Evolutionary conservation across 2,797 vertebrate species (phyloP).

Genomic region (Microctenopoma lineatum): DNA sequence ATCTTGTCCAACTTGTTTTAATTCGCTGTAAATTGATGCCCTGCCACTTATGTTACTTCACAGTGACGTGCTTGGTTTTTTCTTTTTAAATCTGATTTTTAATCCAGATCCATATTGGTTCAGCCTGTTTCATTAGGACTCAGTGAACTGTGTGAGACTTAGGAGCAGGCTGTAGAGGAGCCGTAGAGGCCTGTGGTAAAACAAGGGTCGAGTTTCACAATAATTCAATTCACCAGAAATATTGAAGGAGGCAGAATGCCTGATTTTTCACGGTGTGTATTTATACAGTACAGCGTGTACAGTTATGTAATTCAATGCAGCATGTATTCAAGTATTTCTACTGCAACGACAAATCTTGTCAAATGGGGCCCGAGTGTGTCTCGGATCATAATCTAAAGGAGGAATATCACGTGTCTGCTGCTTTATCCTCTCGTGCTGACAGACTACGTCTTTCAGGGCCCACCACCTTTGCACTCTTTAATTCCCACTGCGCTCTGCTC

Average conservation of each 20-base stretch:
- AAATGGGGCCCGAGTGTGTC: background rate
- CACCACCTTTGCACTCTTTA: background rate
- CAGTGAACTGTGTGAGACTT: constrained; percentile 11
- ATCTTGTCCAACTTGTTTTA: background rate
- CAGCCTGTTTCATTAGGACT: constrained; percentile 31
- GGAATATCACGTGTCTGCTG: background rate
- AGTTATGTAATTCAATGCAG: constrained; percentile 31
- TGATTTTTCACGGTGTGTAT: constrained; percentile 8
- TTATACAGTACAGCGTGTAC: background rate
- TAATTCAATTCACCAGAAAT: constrained; percentile 45
- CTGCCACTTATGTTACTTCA: constrained; percentile 1
- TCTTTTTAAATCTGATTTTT: constrained; percentile 27
- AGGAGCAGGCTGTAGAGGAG: constrained; percentile 22
- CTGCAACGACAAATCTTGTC: background rate
- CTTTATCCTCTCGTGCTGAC: background rate
- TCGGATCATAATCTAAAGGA: background rate
- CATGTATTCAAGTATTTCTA: constrained; percentile 4
- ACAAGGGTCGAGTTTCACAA: constrained; percentile 49
- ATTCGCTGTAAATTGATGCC: background rate
- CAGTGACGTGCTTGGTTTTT: background rate
- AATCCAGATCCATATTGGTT: constrained; percentile 18
- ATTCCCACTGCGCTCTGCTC: background rate
- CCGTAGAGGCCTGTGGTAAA: constrained; percentile 37
- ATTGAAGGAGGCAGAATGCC: constrained; percentile 12
- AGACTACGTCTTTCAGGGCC: background rate